Base-by-base conservation (phyloP, 2,797 vertebrate species). In the Denticeps clupeoides region DNA sequence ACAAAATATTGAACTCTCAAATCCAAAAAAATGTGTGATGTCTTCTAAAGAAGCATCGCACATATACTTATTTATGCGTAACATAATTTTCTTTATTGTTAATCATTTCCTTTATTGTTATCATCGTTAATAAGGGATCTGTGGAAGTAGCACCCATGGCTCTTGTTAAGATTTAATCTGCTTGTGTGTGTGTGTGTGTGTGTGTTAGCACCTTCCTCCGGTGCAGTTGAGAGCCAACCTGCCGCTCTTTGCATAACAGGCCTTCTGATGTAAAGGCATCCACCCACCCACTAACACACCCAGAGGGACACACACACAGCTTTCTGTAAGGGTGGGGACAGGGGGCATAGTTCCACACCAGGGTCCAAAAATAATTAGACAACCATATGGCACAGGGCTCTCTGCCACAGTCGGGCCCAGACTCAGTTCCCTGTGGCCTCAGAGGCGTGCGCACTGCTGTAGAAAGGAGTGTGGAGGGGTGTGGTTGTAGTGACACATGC, bases 331-430 rank as follows among this genome's bases (percentile, higher is more conserved):
- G 78, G 82, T 72, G 11, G 10, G 4, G 85, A 80, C 78, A 77
- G 60, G 62, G 51, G 70, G 75, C 75, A 82, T 89, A 87, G 86
- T 87, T 86, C 77, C 81, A 71, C 82, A 87, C 76, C 65, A 72
- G 75, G 80, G 82, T 87, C 82, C 76, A 84, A 87, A 87, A 87
- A 88, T 93, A 92, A 97, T 97, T 94, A 93, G 93, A 89, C 87
- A 68, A 66, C 89, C 93, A 97, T 97, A 98, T 98, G 93, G 88
- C 82, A 81, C 73, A 76, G 60, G 46, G 78, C 82, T n/a, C n/a
- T 84, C 77, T 74, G 74, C 76, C 83, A 88, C 87, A 90, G 87
- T 90, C 81, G 63, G 56, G 68, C 72, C 62, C 64, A 71, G 75
- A 70, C 82, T 65, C 38, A 49, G 66, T 65, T 71, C 68, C 62